These are phyloP conservation scores for Drosophila lowei DNA, from an alignment of 1,140 invertebrate genomes.

Conservation along the genomic window DNA sequence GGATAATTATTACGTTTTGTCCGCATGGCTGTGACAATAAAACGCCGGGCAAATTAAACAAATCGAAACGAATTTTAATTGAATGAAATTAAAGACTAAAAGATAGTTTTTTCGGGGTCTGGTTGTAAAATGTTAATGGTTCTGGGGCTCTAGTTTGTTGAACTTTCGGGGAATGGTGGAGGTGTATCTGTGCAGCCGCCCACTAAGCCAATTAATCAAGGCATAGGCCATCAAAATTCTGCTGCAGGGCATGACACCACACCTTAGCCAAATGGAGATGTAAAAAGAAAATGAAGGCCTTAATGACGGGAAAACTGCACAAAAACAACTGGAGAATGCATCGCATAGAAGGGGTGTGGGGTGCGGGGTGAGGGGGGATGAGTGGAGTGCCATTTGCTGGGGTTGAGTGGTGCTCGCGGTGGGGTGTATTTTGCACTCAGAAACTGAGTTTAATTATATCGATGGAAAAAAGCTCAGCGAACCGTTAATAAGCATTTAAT, in stretches of 20 bases:
- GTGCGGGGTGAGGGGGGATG: not conserved
- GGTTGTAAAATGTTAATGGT: too few species aligned
- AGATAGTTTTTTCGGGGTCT: not conserved
- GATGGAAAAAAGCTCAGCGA: conserved; percentile 72
- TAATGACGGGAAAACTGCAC: conserved; percentile 13
- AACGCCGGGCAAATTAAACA: conserved; percentile 34
- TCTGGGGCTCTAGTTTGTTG: too few species aligned
- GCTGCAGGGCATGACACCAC: too few species aligned
- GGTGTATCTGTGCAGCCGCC: too few species aligned
- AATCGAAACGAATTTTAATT: conserved; percentile 38
- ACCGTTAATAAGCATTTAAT: conserved; percentile 82
- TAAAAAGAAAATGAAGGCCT: too few species aligned
- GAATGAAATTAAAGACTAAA: not conserved
- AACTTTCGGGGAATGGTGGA: too few species aligned
- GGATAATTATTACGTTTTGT: conserved; percentile 45
- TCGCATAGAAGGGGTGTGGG: not conserved
- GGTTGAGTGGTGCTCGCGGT: conserved; percentile 26
- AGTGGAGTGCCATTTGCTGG: conserved; percentile 21
- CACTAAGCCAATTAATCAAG: conserved; percentile 39
- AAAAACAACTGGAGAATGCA: conserved; percentile 45
- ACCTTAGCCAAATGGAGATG: too few species aligned
- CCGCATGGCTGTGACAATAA: conserved; percentile 16
- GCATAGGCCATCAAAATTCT: not conserved
- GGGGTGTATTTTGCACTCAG: conserved; percentile 55
- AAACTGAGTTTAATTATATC: conserved; percentile 76